phyloP scores from a whole-genome alignment of 2,888 invertebrate species.

The Lacanobia oleracea region DNA sequence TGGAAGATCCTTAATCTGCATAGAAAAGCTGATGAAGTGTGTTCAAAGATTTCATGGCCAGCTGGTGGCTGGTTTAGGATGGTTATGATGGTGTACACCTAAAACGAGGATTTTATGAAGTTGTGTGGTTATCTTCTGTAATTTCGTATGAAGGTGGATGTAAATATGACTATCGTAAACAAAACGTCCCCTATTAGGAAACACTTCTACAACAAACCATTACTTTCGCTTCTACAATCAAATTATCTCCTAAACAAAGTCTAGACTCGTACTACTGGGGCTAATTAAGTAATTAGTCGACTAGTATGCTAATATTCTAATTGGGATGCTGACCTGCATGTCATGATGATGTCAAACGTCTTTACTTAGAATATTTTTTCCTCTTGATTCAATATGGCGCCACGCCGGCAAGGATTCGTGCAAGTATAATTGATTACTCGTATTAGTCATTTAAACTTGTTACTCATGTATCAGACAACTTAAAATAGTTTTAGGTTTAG shows the following conservation, averaged over 20 bases:
- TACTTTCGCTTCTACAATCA: slow-evolving; percentile 21
- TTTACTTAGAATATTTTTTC: slow-evolving; percentile 52
- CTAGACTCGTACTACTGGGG: slow-evolving; percentile 14
- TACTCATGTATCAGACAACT: slow-evolving; percentile 34
- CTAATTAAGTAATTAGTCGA: slow-evolving; percentile 52
- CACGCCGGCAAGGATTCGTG: slow-evolving; percentile 53
- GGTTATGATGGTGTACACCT: too few species aligned
- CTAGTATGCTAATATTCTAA: slow-evolving; percentile 37
- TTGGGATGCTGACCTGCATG: slow-evolving; percentile 37
- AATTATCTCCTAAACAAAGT: slow-evolving; percentile 11
- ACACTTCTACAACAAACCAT: background rate
- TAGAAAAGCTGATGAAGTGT: too few species aligned
- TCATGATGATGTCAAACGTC: slow-evolving; percentile 43
- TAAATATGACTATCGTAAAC: background rate
- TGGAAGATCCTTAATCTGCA: background rate
- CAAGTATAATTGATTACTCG: slow-evolving; percentile 55
- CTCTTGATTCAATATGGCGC: slow-evolving; percentile 44
- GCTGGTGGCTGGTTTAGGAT: too few species aligned
- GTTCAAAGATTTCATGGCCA: too few species aligned
- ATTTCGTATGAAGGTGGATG: background rate
- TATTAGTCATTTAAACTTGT: slow-evolving; percentile 28
- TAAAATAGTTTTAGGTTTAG: slow-evolving; percentile 15
- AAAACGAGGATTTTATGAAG: too few species aligned
- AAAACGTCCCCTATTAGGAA: background rate
- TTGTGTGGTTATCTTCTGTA: background rate